A percentile compares a stretch with the other conserved stretches of the same genome.
phyloP scores from a whole-genome alignment of 92 coral and sea anemone genomes.

The Paragorgia papillata region DNA sequence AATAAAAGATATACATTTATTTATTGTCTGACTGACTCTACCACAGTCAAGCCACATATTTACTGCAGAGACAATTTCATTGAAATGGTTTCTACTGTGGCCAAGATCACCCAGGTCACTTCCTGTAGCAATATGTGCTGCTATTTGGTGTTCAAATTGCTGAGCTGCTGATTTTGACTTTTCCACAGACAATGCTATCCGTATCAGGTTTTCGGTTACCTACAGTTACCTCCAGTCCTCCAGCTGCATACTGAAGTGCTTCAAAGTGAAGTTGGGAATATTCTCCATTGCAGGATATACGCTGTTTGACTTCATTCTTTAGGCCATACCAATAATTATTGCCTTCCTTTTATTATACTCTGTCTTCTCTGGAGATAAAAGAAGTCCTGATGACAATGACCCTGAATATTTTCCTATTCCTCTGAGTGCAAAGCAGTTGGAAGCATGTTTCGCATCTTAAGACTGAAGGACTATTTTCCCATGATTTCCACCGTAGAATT shows the following conservation, averaged over 20 bases:
- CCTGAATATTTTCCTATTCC: conserved; percentile 20
- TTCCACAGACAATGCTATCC: conserved; percentile 5
- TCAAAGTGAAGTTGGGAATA: conserved; percentile 9
- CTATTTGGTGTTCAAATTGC: conserved; percentile 4
- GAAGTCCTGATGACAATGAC: conserved; percentile 21
- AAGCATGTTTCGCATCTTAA: conserved; percentile 12
- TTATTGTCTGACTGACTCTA: conserved; percentile 1
- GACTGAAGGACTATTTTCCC: conserved; percentile 17
- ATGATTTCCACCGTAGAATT: conserved; percentile 22
- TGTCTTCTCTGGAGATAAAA: conserved; percentile 11
- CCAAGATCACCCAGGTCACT: conserved; percentile 43
- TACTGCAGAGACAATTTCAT: conserved; percentile 34
- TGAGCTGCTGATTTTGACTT: conserved; percentile 32
- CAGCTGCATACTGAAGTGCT: background rate
- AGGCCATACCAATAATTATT: conserved; percentile 21
- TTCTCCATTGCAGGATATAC: background rate
- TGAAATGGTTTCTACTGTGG: conserved; percentile 34
- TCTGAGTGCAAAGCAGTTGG: conserved; percentile 10
- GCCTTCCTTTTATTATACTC: conserved; percentile 16
- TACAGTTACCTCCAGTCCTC: too few species aligned
- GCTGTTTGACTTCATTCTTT: conserved; percentile 6
- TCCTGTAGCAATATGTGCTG: conserved; percentile 9
- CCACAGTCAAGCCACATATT: conserved; percentile 36
- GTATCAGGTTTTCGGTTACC: conserved; percentile 20
- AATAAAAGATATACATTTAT: too few species aligned